Evolutionary conservation across 2,797 vertebrate species (phyloP), one percentile per base, ranked within the genome.

Genomic region (Anguilla anguilla): DNA sequence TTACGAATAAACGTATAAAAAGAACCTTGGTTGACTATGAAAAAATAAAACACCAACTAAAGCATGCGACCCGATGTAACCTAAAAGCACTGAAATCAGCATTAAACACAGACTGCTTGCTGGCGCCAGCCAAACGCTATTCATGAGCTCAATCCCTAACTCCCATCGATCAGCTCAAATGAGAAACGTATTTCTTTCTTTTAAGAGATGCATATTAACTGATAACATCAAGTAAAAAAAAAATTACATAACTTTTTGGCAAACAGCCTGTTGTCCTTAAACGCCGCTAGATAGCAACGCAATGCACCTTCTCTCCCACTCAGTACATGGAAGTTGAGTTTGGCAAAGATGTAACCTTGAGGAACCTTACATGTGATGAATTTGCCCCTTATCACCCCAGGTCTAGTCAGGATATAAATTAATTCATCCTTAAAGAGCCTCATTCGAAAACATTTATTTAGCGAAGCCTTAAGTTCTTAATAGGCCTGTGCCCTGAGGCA

Each of bases 341-440:
- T 22, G 22, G 79, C 10, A 10, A 82, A 82, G 46, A 49, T n/a
- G 39, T 13, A 51, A 46, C 79, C 25, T 82, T 82, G 22, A 25
- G 19, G 22, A 22, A 51, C 6, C 6, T 46, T 49, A 5, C 1
- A 39, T 1, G 72, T 5, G 35, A 77, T 43, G 72, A 79, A 79
- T 46, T 79, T 15, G 19, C 39, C 74, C 35, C 39, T 74, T 74
- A 43, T 13, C 59, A 49, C 83, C 46, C n/a, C 28, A 57, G 46
- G 83, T 35, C 83, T 84, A 19, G 51, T 84, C 28, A 84, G 35
- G 51, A 84, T 59, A 53, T 59, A 84, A 84, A 84, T 84, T n/a
- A 59, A 59, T 59, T 84, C 25, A 55, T 55, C 83, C 46, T 59
- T 28, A 84, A 31, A 55, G 83, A 59, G 55, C 11, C 4, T 11